These are phyloP conservation scores for Lepidocolaptes lacrymiger DNA, from an alignment of 2,797 vertebrate species.

Conservation along the genomic window DNA sequence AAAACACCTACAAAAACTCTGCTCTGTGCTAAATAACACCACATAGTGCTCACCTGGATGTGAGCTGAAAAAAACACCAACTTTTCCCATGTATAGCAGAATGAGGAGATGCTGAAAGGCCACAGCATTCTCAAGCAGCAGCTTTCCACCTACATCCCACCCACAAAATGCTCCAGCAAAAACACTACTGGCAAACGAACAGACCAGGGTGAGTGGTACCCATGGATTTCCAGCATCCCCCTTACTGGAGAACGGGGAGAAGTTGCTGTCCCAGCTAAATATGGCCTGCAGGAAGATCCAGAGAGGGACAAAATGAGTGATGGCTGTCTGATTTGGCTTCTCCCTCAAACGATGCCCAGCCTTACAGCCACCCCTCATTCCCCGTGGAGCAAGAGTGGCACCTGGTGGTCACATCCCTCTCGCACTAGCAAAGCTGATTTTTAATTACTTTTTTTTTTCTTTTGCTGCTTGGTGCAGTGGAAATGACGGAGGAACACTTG, in stretches of 20 bases:
- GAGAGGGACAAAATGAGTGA: neutral
- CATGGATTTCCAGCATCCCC: neutral
- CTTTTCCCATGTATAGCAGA: neutral
- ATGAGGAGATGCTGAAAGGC: neutral
- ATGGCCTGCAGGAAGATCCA: neutral
- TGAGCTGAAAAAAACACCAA: neutral
- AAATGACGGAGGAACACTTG: neutral
- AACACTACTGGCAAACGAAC: neutral
- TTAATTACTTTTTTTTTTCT: neutral
- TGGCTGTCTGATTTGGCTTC: neutral
- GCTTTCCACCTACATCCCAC: neutral
- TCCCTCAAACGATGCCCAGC: neutral
- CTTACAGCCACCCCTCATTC: neutral
- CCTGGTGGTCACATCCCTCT: slow-evolving; percentile 25
- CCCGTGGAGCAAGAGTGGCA: slow-evolving; percentile 54
- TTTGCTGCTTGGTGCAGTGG: neutral
- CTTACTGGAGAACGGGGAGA: neutral
- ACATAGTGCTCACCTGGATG: neutral
- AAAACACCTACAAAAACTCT: neutral
- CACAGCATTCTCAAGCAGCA: neutral
- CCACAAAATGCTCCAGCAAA: neutral
- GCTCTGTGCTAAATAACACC: neutral
- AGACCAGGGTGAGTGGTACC: neutral
- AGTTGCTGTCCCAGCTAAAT: neutral
- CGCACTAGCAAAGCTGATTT: neutral